A percentile compares a stretch with the other conserved stretches of the same genome.
Evolutionary conservation across 2,888 invertebrate genomes (phyloP).

Genomic region (Leucania comma): DNA sequence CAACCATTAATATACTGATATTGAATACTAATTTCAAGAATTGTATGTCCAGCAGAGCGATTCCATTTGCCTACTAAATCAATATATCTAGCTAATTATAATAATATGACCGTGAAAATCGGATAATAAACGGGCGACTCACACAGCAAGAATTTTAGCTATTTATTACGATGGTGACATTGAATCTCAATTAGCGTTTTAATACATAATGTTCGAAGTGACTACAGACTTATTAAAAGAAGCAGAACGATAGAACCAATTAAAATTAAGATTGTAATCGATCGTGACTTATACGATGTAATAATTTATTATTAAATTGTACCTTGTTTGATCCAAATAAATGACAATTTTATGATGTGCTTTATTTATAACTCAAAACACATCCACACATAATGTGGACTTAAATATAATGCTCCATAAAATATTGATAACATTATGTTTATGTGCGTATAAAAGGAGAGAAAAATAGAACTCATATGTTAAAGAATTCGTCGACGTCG

Average conservation of each 20-base stretch:
- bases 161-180: slow-evolving; percentile 28
- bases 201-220: slow-evolving; percentile 8
- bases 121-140: slow-evolving; percentile 11
- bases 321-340: slow-evolving; percentile 63
- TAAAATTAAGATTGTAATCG: slow-evolving; percentile 46
- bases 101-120: slow-evolving; percentile 30
- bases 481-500: neutral
- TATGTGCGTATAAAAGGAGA: too few species aligned
- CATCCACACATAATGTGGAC: neutral
- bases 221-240: neutral
- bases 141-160: slow-evolving; percentile 20
- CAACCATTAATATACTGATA: neutral
- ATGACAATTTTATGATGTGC: slow-evolving; percentile 38
- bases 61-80: neutral
- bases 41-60: neutral
- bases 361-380: neutral
- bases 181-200: slow-evolving; percentile 39
- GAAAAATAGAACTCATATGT: too few species aligned
- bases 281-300: slow-evolving; percentile 47
- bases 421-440: neutral
- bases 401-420: neutral
- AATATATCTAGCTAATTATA: slow-evolving; percentile 18
- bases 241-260: slow-evolving; percentile 25
- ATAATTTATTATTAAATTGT: slow-evolving; percentile 59
- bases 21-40: slow-evolving; percentile 5